Conservation (phyloP, 2,888 invertebrate species). For the Punctoribates punctum region DNA sequence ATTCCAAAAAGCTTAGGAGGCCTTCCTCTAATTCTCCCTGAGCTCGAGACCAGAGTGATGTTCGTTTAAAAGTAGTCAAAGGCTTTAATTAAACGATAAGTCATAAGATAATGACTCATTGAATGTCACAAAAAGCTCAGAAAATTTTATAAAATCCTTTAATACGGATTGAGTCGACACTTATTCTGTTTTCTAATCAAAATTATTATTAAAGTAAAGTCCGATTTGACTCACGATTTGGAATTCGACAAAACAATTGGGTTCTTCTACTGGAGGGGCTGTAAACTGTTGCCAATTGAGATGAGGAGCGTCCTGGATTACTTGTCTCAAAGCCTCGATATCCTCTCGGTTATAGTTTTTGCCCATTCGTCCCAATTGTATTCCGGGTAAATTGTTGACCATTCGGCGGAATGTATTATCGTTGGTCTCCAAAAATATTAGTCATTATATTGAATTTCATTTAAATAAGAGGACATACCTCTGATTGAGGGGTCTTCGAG, state of each 20-base stretch:
- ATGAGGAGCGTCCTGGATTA: conserved; percentile 58
- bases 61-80: too few species aligned
- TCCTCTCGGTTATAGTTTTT: conserved; percentile 11
- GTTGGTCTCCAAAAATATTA: background rate
- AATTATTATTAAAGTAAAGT: background rate
- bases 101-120: too few species aligned
- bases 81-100: too few species aligned
- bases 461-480: background rate
- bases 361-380: background rate
- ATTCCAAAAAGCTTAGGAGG: too few species aligned
- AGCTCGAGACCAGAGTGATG: too few species aligned
- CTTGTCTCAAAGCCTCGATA: conserved; percentile 25
- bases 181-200: background rate
- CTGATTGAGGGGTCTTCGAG: background rate
- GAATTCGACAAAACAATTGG: conserved; percentile 45
- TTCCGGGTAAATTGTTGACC: background rate
- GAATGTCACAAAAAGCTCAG: too few species aligned
- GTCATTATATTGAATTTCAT: background rate
- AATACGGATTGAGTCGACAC: background rate
- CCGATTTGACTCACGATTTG: conserved; percentile 45
- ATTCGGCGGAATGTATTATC: conserved; percentile 4
- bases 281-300: conserved; percentile 63
- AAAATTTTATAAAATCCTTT: too few species aligned
- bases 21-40: too few species aligned
- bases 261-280: conserved; percentile 55